Base-by-base conservation (phyloP, 2,113 vertebrate genomes). In the Danionella cerebrum region DNA sequence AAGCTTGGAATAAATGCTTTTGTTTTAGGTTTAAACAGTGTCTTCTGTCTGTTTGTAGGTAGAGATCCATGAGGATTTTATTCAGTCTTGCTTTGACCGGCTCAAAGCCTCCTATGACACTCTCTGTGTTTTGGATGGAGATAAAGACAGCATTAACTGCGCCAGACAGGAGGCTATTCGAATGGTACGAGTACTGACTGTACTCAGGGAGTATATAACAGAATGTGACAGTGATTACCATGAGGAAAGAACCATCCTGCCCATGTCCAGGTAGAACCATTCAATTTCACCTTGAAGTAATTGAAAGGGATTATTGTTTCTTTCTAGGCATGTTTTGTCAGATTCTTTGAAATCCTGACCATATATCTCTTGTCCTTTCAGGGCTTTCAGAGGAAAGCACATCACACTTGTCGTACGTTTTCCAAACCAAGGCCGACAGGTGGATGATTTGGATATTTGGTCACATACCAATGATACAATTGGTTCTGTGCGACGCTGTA, bases 221-320 rank as follows among this genome's bases (percentile, higher is more conserved):
- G 96, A 99, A 86, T 99, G 96, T 84, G 96, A 99, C 87, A 98
- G 96, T 31, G 96, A 99, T 83, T 99, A 98, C 87, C 96, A 98
- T 0, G 96, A 99, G 77, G 96, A 99, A 72, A 91, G 96, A 82
- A 97, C 96, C 70, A 99, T 99, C 86, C 86, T 99, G 55, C 96
- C 96, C 6, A 99, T 99, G 96, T 98, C 95, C 63, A 96, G 96
- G 96, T 99, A 89, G 35, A 33, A 33, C 21, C 7, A 9, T 8
- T 36, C 33, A 57, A 38, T 7, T 19, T 18, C 10, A 14, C 38
- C 53, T 31, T 65, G 18, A 25, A 55, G 6, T 3, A 12, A 42
- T 5, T 12, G 3, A 18, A 31, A 18, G 6, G 21, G 12, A 11
- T 8, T 8, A 1, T 1, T 24, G 13, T 36, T 57, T 55, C 6